Conservation (phyloP, 2,888 invertebrate species). For the Rhamphomyia laevipes region DNA sequence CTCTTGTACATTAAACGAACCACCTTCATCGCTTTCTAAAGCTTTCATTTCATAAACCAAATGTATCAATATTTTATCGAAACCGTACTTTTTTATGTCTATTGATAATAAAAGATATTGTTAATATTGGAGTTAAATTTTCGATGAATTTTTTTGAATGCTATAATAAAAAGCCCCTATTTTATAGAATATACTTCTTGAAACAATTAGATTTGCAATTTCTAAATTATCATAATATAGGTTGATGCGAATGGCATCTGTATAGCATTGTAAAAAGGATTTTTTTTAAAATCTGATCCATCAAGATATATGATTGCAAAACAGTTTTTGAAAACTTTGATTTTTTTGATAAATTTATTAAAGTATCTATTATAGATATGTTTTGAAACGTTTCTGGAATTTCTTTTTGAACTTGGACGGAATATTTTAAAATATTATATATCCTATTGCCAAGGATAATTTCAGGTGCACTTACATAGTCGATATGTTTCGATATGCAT, state of each 20-base stretch:
- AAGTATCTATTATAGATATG: constrained; percentile 1
- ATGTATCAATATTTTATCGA: constrained; percentile 3
- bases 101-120: constrained; percentile 7
- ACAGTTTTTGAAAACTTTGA: not conserved
- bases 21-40: not conserved
- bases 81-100: constrained; percentile 8
- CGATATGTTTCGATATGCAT: not conserved
- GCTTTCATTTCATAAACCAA: constrained; percentile 2
- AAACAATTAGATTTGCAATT: constrained; percentile 5
- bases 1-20: not conserved
- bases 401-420: not conserved
- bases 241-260: not conserved
- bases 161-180: constrained; percentile 6
- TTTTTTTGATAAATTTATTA: not conserved
- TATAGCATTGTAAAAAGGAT: not conserved
- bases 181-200: constrained; percentile 7
- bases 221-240: constrained; percentile 8
- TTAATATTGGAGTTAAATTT: constrained; percentile 3
- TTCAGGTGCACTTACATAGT: not conserved
- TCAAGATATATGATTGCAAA: not conserved
- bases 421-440: not conserved
- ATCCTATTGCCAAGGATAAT: not conserved
- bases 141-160: constrained; percentile 4
- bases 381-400: constrained; percentile 3
- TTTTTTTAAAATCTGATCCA: not conserved